A percentile compares a stretch with the other conserved stretches of the same genome.
These are phyloP conservation scores for Eretmochelys imbricata DNA, from an alignment of 2,113 vertebrate genomes.

Conservation along the genomic window DNA sequence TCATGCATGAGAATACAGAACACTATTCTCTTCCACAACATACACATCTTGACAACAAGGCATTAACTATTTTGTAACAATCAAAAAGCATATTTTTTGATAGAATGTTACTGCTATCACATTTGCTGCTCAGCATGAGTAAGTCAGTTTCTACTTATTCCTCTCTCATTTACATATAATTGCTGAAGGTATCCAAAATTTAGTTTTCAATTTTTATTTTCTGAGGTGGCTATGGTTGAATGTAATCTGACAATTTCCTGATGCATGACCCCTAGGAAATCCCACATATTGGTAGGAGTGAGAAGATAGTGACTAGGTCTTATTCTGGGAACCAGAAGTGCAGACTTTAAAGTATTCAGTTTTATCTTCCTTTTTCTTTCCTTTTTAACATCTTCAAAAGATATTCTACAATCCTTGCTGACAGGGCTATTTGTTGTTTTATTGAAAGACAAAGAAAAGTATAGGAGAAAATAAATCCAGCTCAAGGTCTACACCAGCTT, in stretches of 20 bases:
- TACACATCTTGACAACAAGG: not conserved
- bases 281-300: not conserved
- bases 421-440: not conserved
- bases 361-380: not conserved
- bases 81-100: not conserved
- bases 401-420: not conserved
- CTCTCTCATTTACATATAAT: not conserved
- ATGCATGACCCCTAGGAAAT: not conserved
- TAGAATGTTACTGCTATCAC: not conserved
- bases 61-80: not conserved
- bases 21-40: not conserved
- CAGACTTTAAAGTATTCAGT: not conserved
- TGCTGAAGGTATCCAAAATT: not conserved
- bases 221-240: not conserved
- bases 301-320: not conserved
- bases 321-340: not conserved
- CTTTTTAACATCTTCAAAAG: not conserved
- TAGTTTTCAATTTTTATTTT: slow-evolving; percentile 19
- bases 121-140: not conserved
- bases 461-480: not conserved
- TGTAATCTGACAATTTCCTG: slow-evolving; percentile 20
- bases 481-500: not conserved
- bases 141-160: slow-evolving; percentile 22
- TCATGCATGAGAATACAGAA: not conserved
- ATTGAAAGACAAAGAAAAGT: not conserved